phyloP scores from a whole-genome alignment of 2,888 invertebrate genomes.

The Heliconius ismenius region DNA sequence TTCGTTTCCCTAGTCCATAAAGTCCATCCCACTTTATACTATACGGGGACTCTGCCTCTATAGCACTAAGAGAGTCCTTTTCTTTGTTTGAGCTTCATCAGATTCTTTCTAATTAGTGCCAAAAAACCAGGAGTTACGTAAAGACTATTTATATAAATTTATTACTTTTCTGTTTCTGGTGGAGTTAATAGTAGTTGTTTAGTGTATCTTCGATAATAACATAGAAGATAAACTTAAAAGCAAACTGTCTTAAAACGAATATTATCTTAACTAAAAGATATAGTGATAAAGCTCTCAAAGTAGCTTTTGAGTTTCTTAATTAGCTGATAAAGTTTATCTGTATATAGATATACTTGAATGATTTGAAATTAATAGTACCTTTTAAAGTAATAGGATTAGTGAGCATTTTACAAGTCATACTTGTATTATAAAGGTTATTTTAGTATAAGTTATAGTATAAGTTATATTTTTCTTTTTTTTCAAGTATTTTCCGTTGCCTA shows the following conservation, averaged over 20 bases:
- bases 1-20: neutral
- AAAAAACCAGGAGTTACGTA: neutral
- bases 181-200: neutral
- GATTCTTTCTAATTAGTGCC: neutral
- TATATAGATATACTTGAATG: neutral
- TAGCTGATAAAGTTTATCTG: slow-evolving; percentile 17
- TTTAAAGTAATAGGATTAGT: neutral
- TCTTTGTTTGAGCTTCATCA: neutral
- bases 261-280: slow-evolving; percentile 15
- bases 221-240: slow-evolving; percentile 3
- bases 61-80: neutral
- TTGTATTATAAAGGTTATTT: neutral
- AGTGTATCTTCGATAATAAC: neutral
- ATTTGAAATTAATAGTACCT: neutral
- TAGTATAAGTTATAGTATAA: too few species aligned
- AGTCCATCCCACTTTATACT: neutral
- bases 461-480: too few species aligned
- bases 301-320: slow-evolving; percentile 21
- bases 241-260: slow-evolving; percentile 19
- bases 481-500: too few species aligned
- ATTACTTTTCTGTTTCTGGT: neutral
- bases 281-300: slow-evolving; percentile 13
- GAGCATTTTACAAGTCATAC: neutral
- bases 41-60: neutral
- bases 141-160: neutral